Evolutionary conservation across 2,797 vertebrate genomes (phyloP).

Genomic region (Xenopus petersii): DNA sequence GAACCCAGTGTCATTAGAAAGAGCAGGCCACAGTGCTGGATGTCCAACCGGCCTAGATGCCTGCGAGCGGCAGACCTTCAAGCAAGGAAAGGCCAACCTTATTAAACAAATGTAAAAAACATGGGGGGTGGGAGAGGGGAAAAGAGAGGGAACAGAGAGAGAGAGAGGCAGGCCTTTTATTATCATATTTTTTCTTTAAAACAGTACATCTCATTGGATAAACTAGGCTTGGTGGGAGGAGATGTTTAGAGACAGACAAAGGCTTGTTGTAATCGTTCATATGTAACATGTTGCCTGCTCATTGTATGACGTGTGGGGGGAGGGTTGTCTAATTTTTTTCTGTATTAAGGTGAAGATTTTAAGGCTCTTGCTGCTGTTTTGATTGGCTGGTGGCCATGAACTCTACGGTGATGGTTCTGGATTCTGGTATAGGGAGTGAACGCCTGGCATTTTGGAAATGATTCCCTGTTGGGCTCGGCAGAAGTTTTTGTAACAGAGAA

Average conservation of each 20-base stretch:
- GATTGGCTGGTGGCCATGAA: slow-evolving; percentile 16
- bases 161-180: slow-evolving; percentile 11
- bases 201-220: slow-evolving; percentile 1
- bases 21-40: slow-evolving; percentile 2
- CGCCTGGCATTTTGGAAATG: background rate
- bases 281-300: slow-evolving; percentile 46
- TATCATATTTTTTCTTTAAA: slow-evolving; percentile 10
- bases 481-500: background rate
- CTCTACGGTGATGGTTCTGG: slow-evolving; percentile 13
- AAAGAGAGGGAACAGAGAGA: slow-evolving; percentile 15
- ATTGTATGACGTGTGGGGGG: slow-evolving; percentile 32
- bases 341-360: slow-evolving; percentile 36
- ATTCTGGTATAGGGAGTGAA: background rate
- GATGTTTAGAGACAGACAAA: slow-evolving; percentile 22
- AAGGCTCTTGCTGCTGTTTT: slow-evolving; percentile 35
- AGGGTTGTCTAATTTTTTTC: slow-evolving; percentile 20
- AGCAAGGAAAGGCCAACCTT: slow-evolving; percentile 33
- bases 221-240: slow-evolving; percentile 14
- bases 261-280: slow-evolving; percentile 26
- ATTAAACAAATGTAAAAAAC: background rate
- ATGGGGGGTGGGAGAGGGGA: slow-evolving; percentile 25
- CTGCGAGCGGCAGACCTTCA: slow-evolving; percentile 21
- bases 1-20: slow-evolving; percentile 67
- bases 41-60: slow-evolving; percentile 5
- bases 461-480: slow-evolving; percentile 5